These are phyloP conservation scores for Ommatoiulus sabulosus DNA, from an alignment of 2,888 invertebrate genomes.

Conservation along the genomic window DNA sequence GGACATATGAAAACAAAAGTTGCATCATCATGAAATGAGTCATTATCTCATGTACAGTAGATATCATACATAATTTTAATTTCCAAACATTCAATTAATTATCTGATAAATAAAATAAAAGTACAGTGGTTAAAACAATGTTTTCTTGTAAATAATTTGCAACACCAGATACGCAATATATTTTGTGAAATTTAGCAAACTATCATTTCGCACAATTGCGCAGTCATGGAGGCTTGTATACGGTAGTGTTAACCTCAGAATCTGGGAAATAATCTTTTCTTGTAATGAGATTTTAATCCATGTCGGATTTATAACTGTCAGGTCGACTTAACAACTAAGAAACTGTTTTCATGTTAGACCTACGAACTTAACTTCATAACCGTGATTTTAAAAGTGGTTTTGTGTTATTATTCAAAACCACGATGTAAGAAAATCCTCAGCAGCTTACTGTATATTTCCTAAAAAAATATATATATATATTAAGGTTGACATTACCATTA, in stretches of 20 bases:
- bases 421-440: neutral
- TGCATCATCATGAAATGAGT: neutral
- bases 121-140: too few species aligned
- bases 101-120: too few species aligned
- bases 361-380: neutral
- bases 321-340: neutral
- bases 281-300: constrained; percentile 25
- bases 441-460: neutral
- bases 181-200: too few species aligned
- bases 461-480: too few species aligned
- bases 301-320: neutral
- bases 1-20: neutral
- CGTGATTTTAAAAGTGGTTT: neutral
- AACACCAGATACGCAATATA: too few species aligned
- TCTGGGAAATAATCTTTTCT: neutral
- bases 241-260: neutral
- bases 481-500: neutral
- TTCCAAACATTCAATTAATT: too few species aligned
- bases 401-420: neutral
- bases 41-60: too few species aligned
- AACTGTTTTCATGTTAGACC: neutral
- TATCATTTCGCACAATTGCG: too few species aligned
- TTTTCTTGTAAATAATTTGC: too few species aligned
- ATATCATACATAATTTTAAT: too few species aligned
- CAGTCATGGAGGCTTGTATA: too few species aligned